Evolutionary conservation across 2,113 vertebrate species (phyloP).

Genomic region (Corynorhinus townsendii): DNA sequence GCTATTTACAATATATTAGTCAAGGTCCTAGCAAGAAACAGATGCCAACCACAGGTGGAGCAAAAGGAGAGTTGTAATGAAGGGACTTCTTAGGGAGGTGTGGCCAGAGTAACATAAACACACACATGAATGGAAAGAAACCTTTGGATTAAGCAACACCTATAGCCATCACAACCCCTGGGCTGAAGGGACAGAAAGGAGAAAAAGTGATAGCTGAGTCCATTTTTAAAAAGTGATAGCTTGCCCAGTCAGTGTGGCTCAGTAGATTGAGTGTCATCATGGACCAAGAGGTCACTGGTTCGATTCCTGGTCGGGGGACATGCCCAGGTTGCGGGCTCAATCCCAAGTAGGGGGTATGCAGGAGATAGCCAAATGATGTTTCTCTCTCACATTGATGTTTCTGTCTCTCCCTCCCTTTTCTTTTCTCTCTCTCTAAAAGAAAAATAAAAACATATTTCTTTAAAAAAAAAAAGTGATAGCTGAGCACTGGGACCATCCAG

Average conservation of each 20-base stretch:
- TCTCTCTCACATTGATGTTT: too few species aligned
- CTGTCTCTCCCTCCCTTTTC: too few species aligned
- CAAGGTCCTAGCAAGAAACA: not conserved
- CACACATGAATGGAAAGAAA: not conserved
- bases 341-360: too few species aligned
- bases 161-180: not conserved
- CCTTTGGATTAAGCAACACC: not conserved
- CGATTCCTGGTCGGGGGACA: too few species aligned
- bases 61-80: not conserved
- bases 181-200: not conserved
- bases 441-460: not conserved
- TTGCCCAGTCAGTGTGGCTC: too few species aligned
- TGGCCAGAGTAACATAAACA: not conserved
- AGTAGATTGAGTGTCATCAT: too few species aligned
- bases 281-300: too few species aligned
- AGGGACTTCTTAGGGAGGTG: not conserved
- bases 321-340: too few species aligned
- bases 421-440: too few species aligned
- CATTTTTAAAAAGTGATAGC: not conserved
- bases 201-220: too few species aligned
- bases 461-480: fast-evolving
- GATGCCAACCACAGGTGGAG: too few species aligned
- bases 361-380: too few species aligned
- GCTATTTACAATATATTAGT: not conserved
- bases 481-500: not conserved